phyloP scores from a whole-genome alignment of 2,113 vertebrate species.

The Phoenicopterus ruber region DNA sequence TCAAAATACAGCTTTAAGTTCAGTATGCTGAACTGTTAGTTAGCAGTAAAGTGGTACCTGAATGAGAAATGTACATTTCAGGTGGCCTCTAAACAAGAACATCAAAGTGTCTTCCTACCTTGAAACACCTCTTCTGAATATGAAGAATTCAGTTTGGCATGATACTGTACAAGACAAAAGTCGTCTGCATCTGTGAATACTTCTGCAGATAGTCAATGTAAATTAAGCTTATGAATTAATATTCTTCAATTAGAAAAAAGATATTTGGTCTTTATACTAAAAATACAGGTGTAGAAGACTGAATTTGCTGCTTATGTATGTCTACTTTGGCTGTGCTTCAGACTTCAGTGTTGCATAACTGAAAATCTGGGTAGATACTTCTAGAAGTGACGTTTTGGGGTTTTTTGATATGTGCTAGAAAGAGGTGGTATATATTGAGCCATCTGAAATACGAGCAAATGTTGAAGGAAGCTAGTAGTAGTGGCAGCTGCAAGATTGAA shows the following conservation, averaged over 20 bases:
- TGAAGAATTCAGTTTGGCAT: background rate
- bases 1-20: background rate
- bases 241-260: background rate
- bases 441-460: background rate
- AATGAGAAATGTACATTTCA: background rate
- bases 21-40: background rate
- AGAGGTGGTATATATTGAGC: background rate
- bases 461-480: background rate
- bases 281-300: background rate
- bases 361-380: background rate
- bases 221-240: background rate
- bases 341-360: background rate
- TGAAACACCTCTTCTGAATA: background rate
- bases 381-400: background rate
- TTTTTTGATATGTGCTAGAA: background rate
- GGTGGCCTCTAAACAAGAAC: background rate
- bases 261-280: background rate
- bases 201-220: background rate
- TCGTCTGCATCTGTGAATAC: background rate
- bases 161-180: background rate
- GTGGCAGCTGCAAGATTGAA: background rate
- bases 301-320: background rate
- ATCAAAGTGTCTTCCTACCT: background rate
- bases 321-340: background rate
- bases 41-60: background rate